Evolutionary conservation across 37 sponge, comb jelly and placozoan genomes (phyloP).

Genomic region (Bolinopsis microptera): DNA sequence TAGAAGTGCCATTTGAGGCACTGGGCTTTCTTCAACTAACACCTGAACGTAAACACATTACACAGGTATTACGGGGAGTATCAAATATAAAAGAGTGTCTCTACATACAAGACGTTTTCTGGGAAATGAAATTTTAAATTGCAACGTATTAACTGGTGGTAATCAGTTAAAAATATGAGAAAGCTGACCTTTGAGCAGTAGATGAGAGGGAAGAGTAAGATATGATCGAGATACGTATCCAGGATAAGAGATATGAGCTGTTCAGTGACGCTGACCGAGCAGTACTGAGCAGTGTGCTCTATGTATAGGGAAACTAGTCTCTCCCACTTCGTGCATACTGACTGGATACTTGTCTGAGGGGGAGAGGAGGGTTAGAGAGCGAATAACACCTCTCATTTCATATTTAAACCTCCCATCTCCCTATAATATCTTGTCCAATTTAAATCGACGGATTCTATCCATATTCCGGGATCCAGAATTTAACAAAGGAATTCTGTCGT

Average conservation of each 20-base stretch:
- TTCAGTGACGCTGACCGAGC: neutral
- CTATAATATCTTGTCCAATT: too few relatives aligned
- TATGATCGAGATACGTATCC: neutral
- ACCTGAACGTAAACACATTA: too few relatives aligned
- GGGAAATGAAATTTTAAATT: too few relatives aligned
- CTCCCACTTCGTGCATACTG: neutral
- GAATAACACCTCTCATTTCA: too few relatives aligned
- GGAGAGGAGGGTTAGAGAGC: too few relatives aligned
- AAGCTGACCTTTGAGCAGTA: slow-evolving; percentile 2
- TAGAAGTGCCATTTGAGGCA: neutral
- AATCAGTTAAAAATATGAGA: too few relatives aligned
- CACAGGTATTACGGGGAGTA: neutral
- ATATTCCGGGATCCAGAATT: too few relatives aligned
- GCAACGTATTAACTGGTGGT: too few relatives aligned
- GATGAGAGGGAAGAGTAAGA: neutral
- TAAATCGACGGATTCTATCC: too few relatives aligned
- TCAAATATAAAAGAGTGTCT: neutral
- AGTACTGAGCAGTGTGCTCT: slow-evolving; percentile 38
- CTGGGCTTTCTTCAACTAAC: neutral
- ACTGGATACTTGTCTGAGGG: slow-evolving; percentile 1
- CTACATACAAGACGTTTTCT: too few relatives aligned
- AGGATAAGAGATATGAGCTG: neutral
- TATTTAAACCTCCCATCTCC: too few relatives aligned
- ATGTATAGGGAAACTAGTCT: neutral
- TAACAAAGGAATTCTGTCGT: too few relatives aligned